Base-by-base conservation (phyloP, 2,888 invertebrate genomes). In the Lasioglossum malachurum region DNA sequence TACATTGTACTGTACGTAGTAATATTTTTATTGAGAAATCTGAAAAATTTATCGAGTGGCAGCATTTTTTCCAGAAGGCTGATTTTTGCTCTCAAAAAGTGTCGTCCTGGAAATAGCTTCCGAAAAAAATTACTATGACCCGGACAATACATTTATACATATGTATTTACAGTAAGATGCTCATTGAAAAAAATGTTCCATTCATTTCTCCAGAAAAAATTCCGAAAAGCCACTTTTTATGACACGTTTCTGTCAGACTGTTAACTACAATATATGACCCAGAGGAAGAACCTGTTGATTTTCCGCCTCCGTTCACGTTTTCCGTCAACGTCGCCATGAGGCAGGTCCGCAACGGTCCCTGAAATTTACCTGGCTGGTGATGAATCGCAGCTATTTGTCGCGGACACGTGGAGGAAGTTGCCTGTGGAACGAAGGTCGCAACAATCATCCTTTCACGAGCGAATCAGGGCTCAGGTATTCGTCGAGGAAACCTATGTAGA, bases 351-450 rank as follows among this genome's bases (percentile, higher is more conserved):
- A 64, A n/a, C 53, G 60, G 31, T 64, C 60, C 27, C 78, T 35
- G 75, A 83, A 82, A 80, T 78, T 89, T 84, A 89, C 81, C 87
- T 81, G 89, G 57, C 53, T 35, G 53, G 38, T 83, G 88, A 89
- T 91, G 88, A 90, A 90, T 90, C 83, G 84, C 75, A 67, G 67
- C 75, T 76, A 83, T 86, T 88, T 74, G 82, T 80, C 82, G 75
- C 35, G 46, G 87, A 82, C 84, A 76, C 60, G 67, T 74, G 49
- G 27, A 77, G 82, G 83, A 84, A 87, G 83, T 80, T 72, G 80
- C 71, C 73, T 53, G 49, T 71, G 82, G 84, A 80, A 64, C 78
- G 49, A 23, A 67, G 76, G 46, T 41, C 57, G 23, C 46, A 38
- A 53, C 53, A 35, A 67, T 74, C 57, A 80, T 80, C 79, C 80